Conservation (phyloP, 2,797 vertebrate genomes). For the Clarias platycephalus region DNA sequence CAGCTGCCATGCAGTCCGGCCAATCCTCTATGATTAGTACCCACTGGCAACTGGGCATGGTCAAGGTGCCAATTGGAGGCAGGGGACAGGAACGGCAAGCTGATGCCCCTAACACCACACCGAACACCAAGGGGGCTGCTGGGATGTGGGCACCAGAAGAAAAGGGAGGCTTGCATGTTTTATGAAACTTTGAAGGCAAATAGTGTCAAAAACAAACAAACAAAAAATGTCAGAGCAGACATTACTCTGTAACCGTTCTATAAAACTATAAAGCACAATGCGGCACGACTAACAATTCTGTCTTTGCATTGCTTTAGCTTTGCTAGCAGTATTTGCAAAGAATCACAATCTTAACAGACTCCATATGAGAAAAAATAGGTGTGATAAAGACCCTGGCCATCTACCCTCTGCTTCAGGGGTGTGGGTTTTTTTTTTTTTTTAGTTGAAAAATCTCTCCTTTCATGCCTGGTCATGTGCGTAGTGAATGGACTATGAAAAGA, state of each 20-base stretch:
- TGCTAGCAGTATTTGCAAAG: not conserved
- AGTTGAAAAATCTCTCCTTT: conserved; percentile 31
- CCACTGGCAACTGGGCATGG: conserved; percentile 81
- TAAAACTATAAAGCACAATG: not conserved
- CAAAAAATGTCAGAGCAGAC: not conserved
- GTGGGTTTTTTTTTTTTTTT: conserved; percentile 13
- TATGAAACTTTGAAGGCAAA: conserved; percentile 13
- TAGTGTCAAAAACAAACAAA: conserved; percentile 20
- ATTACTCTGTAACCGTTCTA: not conserved
- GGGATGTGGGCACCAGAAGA: conserved; percentile 32
- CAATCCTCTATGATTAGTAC: conserved; percentile 84
- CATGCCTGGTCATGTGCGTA: conserved; percentile 41
- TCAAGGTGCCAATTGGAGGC: conserved; percentile 79
- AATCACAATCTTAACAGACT: not conserved
- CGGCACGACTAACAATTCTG: not conserved
- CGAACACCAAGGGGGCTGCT: conserved; percentile 23
- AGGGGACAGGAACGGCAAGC: conserved; percentile 71
- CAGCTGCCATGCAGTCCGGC: conserved; percentile 79
- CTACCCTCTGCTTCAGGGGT: conserved; percentile 44
- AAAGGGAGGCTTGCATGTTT: conserved; percentile 8
- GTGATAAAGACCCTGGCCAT: conserved; percentile 41
- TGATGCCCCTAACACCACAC: conserved; percentile 40
- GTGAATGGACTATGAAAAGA: conserved; percentile 49
- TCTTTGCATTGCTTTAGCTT: not conserved
- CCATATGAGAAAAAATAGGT: conserved; percentile 17